phyloP scores from a whole-genome alignment of 2,113 vertebrate genomes.

The Tachycineta bicolor region DNA sequence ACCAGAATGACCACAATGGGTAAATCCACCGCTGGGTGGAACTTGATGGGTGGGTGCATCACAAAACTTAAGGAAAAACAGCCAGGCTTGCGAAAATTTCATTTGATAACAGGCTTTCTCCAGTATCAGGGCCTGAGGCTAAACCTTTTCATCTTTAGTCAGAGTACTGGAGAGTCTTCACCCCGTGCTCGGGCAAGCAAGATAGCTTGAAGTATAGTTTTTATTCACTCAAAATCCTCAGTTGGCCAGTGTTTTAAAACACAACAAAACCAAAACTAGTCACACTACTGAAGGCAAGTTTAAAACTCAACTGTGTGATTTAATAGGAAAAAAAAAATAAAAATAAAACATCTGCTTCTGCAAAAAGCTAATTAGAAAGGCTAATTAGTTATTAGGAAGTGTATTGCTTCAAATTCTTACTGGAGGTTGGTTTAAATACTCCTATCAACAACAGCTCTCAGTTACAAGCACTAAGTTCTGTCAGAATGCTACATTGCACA shows the following conservation, averaged over 20 bases:
- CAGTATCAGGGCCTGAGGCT: neutral
- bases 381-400: neutral
- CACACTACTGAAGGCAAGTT: neutral
- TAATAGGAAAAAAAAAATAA: neutral
- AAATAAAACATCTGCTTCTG: too few species aligned
- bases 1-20: rapidly evolving
- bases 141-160: neutral
- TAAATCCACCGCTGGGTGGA: neutral
- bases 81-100: neutral
- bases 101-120: neutral
- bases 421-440: neutral
- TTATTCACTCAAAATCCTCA: neutral
- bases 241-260: neutral
- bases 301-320: neutral
- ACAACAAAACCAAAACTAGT: neutral
- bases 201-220: neutral
- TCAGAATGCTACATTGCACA: neutral
- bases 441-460: neutral
- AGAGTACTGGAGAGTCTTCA: neutral
- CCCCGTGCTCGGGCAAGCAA: neutral
- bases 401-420: neutral
- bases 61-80: neutral
- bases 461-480: neutral
- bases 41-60: rapidly evolving
- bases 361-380: neutral